Conservation (phyloP, 2,113 vertebrate species). For the rabbit (Oryctolagus cuniculus) region mOryCun1.1 NC_091441.1:43479001-43479500, state of each 20-base stretch:
- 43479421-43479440: neutral
- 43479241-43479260: neutral
- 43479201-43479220: neutral
- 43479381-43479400: neutral
- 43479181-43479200: constrained; percentile 13
- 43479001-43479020: constrained; percentile 1
- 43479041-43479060: neutral
- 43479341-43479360: neutral
- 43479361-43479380: neutral
- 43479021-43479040: neutral
- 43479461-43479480: neutral
- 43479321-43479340: neutral
- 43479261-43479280: neutral
- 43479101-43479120: constrained; percentile 14
- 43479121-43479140: neutral
- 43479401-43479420: neutral
- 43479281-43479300: neutral
- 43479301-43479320: neutral
- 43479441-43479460: neutral
- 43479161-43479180: constrained; percentile 26
- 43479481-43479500: neutral
- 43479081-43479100: neutral
- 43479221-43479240: neutral
- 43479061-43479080: constrained; percentile 3
- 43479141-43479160: neutral